A percentile compares a stretch with the other conserved stretches of the same genome.
Evolutionary conservation across 2,113 vertebrate species (phyloP).

Genomic region (Numida meleagris): DNA sequence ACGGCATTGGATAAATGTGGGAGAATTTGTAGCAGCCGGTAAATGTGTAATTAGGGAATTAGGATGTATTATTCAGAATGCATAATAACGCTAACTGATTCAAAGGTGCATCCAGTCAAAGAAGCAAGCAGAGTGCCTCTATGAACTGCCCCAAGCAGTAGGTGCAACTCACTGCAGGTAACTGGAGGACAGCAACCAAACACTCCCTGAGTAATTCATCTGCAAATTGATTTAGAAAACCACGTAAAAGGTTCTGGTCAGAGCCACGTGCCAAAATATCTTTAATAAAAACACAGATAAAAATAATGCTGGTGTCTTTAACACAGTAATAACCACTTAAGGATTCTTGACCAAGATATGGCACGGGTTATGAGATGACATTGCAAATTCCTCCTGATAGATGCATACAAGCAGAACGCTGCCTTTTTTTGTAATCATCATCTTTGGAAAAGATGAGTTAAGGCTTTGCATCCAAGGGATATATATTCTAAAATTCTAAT

Average conservation of each 20-base stretch:
- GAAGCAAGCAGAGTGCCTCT: not conserved
- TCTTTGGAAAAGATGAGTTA: not conserved
- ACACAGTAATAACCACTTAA: not conserved
- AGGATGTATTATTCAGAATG: conserved; percentile 70
- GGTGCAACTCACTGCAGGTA: conserved; percentile 2
- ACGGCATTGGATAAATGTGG: conserved; percentile 50
- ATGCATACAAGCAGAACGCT: not conserved
- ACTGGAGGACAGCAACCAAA: not conserved
- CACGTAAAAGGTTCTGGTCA: not conserved
- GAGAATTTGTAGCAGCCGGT: conserved; percentile 65
- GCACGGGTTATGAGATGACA: not conserved
- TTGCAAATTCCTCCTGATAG: not conserved
- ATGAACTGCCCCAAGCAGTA: not conserved
- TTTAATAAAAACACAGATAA: not conserved
- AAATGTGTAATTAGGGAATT: conserved; percentile 75
- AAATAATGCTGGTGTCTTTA: not conserved
- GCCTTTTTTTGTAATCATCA: not conserved
- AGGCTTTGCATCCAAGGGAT: not conserved
- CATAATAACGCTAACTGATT: conserved; percentile 30
- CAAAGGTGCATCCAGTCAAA: conserved; percentile 24
- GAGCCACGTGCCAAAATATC: not conserved
- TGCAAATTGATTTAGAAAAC: not conserved
- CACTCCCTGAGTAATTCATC: not conserved
- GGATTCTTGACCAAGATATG: not conserved
- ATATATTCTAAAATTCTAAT: not conserved